Percentiles rank a stretch among this genome's conserved stretches.
Conservation (phyloP, 2,113 vertebrate genomes). For the Girardinichthys multiradiatus region DNA sequence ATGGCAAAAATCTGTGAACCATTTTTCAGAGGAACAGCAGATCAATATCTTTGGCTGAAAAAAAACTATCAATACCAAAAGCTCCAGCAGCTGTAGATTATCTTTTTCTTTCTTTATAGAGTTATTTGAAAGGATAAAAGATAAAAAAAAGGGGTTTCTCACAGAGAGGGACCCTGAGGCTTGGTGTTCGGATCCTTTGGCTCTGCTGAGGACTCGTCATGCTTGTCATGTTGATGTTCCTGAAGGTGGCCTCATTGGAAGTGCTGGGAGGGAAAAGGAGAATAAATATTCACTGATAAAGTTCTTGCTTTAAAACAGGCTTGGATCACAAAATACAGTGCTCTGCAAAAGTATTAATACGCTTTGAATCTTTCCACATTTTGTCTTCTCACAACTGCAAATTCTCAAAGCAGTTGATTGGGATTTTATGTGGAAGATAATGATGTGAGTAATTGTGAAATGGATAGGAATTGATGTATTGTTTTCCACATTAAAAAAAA, state of each 20-base stretch:
- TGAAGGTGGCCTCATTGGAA: constrained; percentile 48
- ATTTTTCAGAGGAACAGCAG: constrained; percentile 9
- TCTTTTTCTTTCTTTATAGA: constrained; percentile 49
- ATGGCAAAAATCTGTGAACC: constrained; percentile 2
- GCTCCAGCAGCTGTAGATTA: constrained; percentile 35
- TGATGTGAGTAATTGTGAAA: no score
- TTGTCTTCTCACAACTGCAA: not conserved
- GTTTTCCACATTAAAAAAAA: not conserved
- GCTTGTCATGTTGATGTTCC: constrained; percentile 55
- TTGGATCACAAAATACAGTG: not conserved
- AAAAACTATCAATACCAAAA: constrained; percentile 20
- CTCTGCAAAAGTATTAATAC: not conserved
- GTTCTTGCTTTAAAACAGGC: constrained; percentile 2
- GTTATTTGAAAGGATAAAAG: constrained; percentile 45
- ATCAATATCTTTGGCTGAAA: constrained; percentile 32
- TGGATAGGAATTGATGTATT: no score
- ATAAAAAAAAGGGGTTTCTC: constrained; percentile 43
- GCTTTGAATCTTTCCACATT: not conserved
- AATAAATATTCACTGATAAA: constrained; percentile 25
- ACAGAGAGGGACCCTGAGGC: constrained; percentile 49
- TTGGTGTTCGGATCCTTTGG: constrained; percentile 39
- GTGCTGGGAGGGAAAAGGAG: constrained; percentile 28
- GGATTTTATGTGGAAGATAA: not conserved
- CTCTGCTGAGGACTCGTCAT: constrained; percentile 41
- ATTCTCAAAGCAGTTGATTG: not conserved